Percentiles rank a stretch among this genome's conserved stretches.
Conservation (phyloP, 2,888 invertebrate genomes). For the Cheiracanthium punctorium region DNA sequence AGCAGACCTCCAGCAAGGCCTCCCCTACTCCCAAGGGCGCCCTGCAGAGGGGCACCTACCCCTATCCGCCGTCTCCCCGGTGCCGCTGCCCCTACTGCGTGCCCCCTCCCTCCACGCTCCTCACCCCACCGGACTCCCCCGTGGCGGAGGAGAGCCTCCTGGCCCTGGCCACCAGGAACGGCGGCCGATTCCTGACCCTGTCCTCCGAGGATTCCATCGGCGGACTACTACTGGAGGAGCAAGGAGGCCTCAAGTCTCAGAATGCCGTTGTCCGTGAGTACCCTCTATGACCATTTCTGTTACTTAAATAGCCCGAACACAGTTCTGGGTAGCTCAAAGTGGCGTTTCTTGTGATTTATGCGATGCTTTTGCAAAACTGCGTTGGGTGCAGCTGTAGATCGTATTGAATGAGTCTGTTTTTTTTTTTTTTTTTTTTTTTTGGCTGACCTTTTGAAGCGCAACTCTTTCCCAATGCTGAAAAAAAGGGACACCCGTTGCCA, state of each 20-base stretch:
- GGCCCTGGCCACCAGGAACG: constrained; percentile 81
- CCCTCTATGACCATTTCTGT: no score
- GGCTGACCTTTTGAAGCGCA: no score
- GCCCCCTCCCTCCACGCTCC: constrained; percentile 73
- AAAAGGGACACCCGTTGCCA: no score
- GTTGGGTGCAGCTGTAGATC: no score
- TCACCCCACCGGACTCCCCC: constrained; percentile 73
- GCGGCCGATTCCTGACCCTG: constrained; percentile 81
- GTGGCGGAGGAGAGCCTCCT: constrained; percentile 76
- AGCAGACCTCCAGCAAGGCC: constrained; percentile 70
- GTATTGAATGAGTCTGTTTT: no score
- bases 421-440: no score
- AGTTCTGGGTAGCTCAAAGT: no score
- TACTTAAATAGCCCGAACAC: no score
- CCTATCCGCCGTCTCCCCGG: constrained; percentile 61
- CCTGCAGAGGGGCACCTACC: constrained; percentile 29
- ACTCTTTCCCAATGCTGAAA: no score
- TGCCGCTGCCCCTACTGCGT: constrained; percentile 65
- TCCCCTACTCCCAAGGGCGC: not conserved
- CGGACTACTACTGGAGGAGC: constrained; percentile 19
- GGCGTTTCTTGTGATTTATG: no score
- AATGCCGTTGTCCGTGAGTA: constrained; percentile 56
- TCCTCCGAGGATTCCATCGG: constrained; percentile 16
- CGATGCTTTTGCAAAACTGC: no score
- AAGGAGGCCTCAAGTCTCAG: not conserved